These are phyloP conservation scores for Macrosteles quadrilineatus DNA, from an alignment of 1,140 invertebrate genomes.

Conservation along the genomic window DNA sequence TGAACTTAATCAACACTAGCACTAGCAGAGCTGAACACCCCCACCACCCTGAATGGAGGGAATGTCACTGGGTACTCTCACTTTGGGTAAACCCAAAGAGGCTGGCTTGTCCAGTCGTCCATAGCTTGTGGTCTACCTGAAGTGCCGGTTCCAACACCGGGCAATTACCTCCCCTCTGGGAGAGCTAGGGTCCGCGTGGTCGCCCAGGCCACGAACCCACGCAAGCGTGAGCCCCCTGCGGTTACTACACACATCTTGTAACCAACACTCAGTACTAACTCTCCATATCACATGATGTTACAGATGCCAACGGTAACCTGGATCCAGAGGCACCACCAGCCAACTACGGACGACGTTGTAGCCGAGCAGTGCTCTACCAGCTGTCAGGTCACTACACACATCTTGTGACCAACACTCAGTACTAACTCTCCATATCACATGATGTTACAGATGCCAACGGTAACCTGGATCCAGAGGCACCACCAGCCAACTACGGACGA, in stretches of 20 bases:
- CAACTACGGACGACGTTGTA: slow-evolving; percentile 87
- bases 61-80: too few relatives aligned
- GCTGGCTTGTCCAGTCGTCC: too few relatives aligned
- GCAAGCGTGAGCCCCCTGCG: too few relatives aligned
- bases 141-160: slow-evolving; percentile 85
- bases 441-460: slow-evolving; percentile 73
- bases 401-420: slow-evolving; percentile 89
- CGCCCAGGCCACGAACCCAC: too few relatives aligned
- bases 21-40: too few relatives aligned
- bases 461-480: slow-evolving; percentile 75
- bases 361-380: slow-evolving; percentile 94
- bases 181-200: too few relatives aligned
- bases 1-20: too few relatives aligned
- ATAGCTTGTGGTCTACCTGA: too few relatives aligned
- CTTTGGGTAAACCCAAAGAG: too few relatives aligned
- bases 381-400: slow-evolving; percentile 94
- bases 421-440: slow-evolving; percentile 75
- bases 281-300: slow-evolving; percentile 66
- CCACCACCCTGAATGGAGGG: too few relatives aligned
- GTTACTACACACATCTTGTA: slow-evolving; percentile 91
- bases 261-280: slow-evolving; percentile 92
- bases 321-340: slow-evolving; percentile 81
- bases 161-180: slow-evolving; percentile 95
- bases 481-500: slow-evolving; percentile 84
- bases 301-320: slow-evolving; percentile 77